Evolutionary conservation across 2,888 invertebrate genomes (phyloP), one percentile per base, ranked within the genome.

Genomic region (Flabesymbios commensalis): DNA sequence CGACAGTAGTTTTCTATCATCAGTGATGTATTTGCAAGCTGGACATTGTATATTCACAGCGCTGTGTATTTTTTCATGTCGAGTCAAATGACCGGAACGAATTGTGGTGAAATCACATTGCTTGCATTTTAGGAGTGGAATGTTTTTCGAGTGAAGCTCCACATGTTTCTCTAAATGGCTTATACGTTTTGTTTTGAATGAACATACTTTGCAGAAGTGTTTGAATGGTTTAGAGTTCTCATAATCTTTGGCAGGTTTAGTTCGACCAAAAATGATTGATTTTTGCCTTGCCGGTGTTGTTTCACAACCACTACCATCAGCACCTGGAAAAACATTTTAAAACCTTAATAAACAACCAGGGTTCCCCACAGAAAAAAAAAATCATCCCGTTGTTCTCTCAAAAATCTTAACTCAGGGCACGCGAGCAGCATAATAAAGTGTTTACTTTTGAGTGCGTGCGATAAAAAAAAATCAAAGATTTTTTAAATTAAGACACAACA

Each of bases 151-250:
- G 64, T 84, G 84, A 2, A 81, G 69, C 33, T 73, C 69, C 65
- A 78, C 70, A 68, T 84, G 84, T 42, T 78, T 80, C 5, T 69
- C 53, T 56, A 76, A 83, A 64, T 84, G 84, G 69, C 83, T 83
- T 59, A 78, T 78, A 33, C 84, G 72, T 63, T 83, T 83, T n/a
- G 81, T 79, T 67, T 83, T 83, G 65, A 83, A 84, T 1, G 84
- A 84, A 64, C 84, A 84, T n/a, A 74, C 65, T 2, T 70, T 70
- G 63, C 84, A 84, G 64, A 79, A 83, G 67, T 77, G 82, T 64
- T 83, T 84, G 63, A 75, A 84, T 64, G 72, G 76, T 87, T 88
- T 3, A 88, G 88, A 75, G 87, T 89, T 86, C 57, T 77, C 77
- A 57, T 77, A 76, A 51, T 75, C 68, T 53, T 73, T 75, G 61